phyloP scores from a whole-genome alignment of 2,888 invertebrate genomes.

The Belgica antarctica region DNA sequence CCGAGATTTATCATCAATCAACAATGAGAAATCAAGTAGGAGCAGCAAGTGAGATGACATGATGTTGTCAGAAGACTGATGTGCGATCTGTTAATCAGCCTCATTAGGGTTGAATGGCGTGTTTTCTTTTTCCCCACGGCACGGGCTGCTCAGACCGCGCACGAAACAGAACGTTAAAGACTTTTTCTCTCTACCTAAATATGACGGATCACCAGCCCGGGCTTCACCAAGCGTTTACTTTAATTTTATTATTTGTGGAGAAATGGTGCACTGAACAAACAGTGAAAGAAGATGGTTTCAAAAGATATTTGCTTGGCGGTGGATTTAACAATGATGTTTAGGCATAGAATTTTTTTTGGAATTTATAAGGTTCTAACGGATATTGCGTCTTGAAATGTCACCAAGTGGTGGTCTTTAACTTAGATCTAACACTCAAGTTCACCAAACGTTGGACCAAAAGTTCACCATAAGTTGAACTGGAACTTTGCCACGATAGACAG shows the following conservation, averaged over 20 bases:
- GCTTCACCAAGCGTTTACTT: not conserved
- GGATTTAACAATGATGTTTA: too few species aligned
- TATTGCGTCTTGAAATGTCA: too few species aligned
- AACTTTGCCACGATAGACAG: too few species aligned
- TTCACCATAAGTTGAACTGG: too few species aligned
- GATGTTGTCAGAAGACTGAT: not conserved
- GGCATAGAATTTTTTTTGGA: too few species aligned
- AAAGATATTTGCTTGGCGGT: not conserved
- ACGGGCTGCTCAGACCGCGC: too few species aligned
- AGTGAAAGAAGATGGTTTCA: not conserved
- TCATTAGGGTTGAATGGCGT: not conserved
- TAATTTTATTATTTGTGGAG: not conserved
- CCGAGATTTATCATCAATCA: constrained; percentile 13
- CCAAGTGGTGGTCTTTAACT: too few species aligned
- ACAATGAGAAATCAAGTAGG: not conserved
- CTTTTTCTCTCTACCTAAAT: constrained; percentile 12
- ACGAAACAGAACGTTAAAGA: constrained; percentile 19
- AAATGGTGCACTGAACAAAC: constrained; percentile 17
- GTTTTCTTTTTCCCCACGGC: too few species aligned
- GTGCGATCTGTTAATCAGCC: constrained; percentile 6
- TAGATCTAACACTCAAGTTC: too few species aligned
- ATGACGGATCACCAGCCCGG: not conserved
- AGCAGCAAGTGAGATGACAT: constrained; percentile 3
- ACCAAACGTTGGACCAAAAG: too few species aligned
- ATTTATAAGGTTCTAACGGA: too few species aligned